Percentiles rank a stretch among this genome's conserved stretches.
Conservation (phyloP, 1,140 invertebrate genomes). For the Luehdorfia chinensis region DNA sequence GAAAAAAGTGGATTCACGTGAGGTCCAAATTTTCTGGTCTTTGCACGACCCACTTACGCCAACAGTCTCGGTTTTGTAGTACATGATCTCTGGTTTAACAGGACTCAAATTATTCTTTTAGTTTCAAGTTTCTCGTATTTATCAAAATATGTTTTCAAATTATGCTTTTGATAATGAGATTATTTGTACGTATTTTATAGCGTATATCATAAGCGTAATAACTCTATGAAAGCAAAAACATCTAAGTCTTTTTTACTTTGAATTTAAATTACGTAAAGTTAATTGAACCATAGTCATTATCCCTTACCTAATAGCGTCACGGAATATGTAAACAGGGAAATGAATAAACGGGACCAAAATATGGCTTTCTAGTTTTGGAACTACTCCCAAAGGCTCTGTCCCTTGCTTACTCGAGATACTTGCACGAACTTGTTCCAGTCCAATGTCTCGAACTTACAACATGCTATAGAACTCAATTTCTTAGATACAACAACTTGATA, state of each 20-base stretch:
- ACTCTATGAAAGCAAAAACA: no score
- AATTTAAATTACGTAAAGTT: no score
- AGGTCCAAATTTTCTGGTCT: constrained; percentile 38
- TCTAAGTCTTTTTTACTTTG: no score
- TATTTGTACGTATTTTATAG: no score
- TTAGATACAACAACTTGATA: constrained; percentile 8
- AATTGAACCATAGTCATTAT: constrained; percentile 9
- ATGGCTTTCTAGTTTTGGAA: constrained; percentile 9
- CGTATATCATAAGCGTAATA: no score
- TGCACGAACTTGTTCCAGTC: constrained; percentile 1
- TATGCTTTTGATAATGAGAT: no score
- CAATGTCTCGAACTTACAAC: constrained; percentile 4
- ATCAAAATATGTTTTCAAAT: no score
- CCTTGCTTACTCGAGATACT: constrained; percentile 12
- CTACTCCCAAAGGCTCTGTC: constrained; percentile 10
- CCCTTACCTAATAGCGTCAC: constrained; percentile 2
- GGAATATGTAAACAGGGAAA: constrained; percentile 7
- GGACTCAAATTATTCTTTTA: constrained; percentile 35
- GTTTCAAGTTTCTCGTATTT: constrained; percentile 45
- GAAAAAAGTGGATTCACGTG: constrained; percentile 36
- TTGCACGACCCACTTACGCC: constrained; percentile 53
- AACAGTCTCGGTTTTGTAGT: constrained; percentile 55
- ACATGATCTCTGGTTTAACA: constrained; percentile 54
- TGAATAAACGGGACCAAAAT: constrained; percentile 4
- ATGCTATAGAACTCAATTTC: constrained; percentile 8